Evolutionary conservation across 2,888 invertebrate species (phyloP).

Genomic region (Hirtodrosophila confusa): DNA sequence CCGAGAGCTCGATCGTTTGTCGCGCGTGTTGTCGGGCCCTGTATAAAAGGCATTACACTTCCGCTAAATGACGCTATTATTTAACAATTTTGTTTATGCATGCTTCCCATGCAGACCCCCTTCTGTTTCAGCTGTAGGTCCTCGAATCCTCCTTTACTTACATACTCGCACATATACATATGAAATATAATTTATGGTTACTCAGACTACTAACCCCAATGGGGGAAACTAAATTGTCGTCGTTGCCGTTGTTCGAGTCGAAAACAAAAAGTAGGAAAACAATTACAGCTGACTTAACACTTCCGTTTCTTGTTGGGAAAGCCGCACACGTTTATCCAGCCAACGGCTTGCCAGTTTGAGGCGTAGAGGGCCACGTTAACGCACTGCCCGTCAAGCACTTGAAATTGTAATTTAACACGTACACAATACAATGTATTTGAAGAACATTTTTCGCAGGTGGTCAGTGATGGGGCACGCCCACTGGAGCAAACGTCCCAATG

Average conservation of each 20-base stretch:
- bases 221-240: conserved; percentile 69
- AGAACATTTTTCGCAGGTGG: conserved; percentile 10
- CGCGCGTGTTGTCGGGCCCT: conserved; percentile 62
- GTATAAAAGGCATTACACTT: conserved; percentile 66
- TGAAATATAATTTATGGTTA: conserved; percentile 73
- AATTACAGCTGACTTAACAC: conserved; percentile 80
- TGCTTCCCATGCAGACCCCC: conserved; percentile 45
- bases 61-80: conserved; percentile 78
- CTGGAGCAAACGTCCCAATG: background rate
- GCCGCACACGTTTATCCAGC: conserved; percentile 65
- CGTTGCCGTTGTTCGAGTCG: conserved; percentile 29
- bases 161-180: conserved; percentile 15
- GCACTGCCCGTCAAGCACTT: conserved; percentile 64
- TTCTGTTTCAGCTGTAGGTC: too few species aligned
- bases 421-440: conserved; percentile 33
- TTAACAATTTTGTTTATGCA: conserved; percentile 74
- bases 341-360: conserved; percentile 26
- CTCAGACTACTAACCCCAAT: conserved; percentile 47
- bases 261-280: conserved; percentile 68
- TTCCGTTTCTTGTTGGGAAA: conserved; percentile 76
- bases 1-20: conserved; percentile 62
- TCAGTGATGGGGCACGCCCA: background rate
- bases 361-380: conserved; percentile 35
- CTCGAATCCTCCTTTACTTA: background rate
- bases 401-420: conserved; percentile 76